Evolutionary conservation across 2,113 vertebrate genomes (phyloP), one percentile per base, ranked within the genome.

Genomic region (Benitochromis conjunctus): DNA sequence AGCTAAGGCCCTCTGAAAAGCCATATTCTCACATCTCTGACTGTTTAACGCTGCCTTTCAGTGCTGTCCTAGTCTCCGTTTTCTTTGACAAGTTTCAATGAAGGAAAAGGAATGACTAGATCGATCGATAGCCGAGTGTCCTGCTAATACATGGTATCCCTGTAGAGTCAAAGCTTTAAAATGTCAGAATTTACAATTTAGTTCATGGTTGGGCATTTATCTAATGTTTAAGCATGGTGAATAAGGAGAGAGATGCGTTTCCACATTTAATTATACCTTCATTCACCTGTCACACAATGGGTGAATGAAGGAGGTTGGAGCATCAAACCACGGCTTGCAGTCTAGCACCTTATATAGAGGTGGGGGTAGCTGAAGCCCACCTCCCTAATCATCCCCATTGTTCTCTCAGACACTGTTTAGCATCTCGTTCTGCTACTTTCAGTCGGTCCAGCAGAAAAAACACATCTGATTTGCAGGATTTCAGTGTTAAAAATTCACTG

Each of bases 11-110:
- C 76, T 88, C 78, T 86, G 91, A 92, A 92, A 95, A 95, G 94
- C 92, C 95, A 95, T 95, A 94, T 89, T 92, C 89, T 81, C 82
- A 91, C 78, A 79, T 55, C 34, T 89, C 82, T 54, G 92, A 94
- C 91, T 93, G 90, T 94, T 94, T 51, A 74, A 91, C 56, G 85
- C 81, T 88, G 36, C 24, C 85, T 89, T 89, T 86, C 38, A 79
- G 77, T 82, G 60, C 86, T 54, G 24, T 46, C n/a, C 58, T 88
- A 24, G 85, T 89, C 80, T 87, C 64, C 18, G 1, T 90, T 89
- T 89, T 88, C 60, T 81, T 90, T 41, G 38, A 41, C 38, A 41
- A 66, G 62, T 83, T 89, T 90, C 62, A 83, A 51, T 11, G 16
- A 90, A 79, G 80, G 43, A 85, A 89, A 90, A 62, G 76, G 78